Evolutionary conservation across 2,797 vertebrate species (phyloP).

Genomic region (Babyrousa celebensis): DNA sequence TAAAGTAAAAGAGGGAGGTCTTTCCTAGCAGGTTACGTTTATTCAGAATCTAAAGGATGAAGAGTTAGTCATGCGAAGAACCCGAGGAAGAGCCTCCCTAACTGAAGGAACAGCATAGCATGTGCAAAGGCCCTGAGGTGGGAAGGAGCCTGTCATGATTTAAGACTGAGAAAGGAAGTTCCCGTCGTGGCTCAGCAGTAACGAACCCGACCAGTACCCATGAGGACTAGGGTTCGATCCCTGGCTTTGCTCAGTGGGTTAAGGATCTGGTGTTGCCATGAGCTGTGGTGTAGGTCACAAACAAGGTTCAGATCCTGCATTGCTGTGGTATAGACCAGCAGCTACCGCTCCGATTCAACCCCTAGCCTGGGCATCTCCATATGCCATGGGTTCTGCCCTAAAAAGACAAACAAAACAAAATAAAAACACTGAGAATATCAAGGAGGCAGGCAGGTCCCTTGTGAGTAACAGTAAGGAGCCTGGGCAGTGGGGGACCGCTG

Average conservation of each 20-base stretch:
- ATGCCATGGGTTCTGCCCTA: too few species aligned
- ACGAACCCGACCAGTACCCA: too few species aligned
- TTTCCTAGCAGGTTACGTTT: background rate
- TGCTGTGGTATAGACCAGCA: too few species aligned
- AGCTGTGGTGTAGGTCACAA: too few species aligned
- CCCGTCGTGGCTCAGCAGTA: too few species aligned
- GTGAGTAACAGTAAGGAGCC: background rate
- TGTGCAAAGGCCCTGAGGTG: conserved; percentile 68
- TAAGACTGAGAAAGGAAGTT: background rate
- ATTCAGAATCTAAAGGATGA: background rate
- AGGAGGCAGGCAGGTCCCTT: background rate
- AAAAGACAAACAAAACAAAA: too few species aligned
- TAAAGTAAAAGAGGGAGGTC: background rate
- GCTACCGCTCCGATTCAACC: too few species aligned
- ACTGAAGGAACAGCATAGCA: background rate
- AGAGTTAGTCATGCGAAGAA: background rate
- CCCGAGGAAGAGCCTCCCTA: background rate
- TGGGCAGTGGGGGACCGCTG: background rate
- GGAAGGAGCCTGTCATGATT: background rate
- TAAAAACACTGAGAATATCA: background rate
- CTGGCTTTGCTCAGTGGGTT: too few species aligned
- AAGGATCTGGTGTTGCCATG: too few species aligned
- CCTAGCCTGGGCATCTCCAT: too few species aligned
- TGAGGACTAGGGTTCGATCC: too few species aligned
- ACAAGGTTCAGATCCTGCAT: too few species aligned